These are phyloP conservation scores for Noctua comes DNA, from an alignment of 2,888 invertebrate genomes.

Conservation along the genomic window DNA sequence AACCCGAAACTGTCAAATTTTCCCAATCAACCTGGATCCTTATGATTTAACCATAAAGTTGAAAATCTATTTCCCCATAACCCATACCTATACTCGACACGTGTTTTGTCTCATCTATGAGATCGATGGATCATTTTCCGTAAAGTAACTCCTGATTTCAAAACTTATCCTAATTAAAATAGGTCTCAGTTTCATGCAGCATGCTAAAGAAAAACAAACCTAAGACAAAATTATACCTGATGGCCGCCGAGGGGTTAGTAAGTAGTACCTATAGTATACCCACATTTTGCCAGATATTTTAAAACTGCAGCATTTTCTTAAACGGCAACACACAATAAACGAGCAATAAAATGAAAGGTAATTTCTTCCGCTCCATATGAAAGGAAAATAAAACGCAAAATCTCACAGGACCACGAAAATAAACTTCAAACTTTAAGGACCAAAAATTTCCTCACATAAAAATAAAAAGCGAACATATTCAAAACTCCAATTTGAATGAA, in stretches of 20 bases:
- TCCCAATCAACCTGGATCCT: too few species aligned
- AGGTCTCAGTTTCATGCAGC: background rate
- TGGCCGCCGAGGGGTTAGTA: too few species aligned
- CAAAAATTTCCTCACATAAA: constrained; percentile 21
- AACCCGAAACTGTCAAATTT: too few species aligned
- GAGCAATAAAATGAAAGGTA: background rate
- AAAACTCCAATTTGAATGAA: constrained; percentile 53
- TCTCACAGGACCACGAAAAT: constrained; percentile 13
- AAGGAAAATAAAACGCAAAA: background rate
- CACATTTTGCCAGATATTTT: background rate
- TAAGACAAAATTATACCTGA: background rate
- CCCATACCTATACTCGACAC: too few species aligned
- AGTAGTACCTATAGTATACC: too few species aligned
- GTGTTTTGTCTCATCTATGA: background rate
- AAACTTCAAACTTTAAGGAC: constrained; percentile 15
- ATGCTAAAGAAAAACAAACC: background rate
- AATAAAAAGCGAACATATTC: constrained; percentile 40
- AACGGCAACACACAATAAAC: background rate
- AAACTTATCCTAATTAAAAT: background rate
- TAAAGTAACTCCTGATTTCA: background rate
- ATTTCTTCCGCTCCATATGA: background rate
- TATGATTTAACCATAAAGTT: too few species aligned
- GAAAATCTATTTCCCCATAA: too few species aligned
- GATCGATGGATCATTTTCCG: background rate
- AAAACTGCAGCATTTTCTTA: background rate